These are phyloP conservation scores for Paratrypauchen microcephalus DNA, from an alignment of 2,797 vertebrate species.

Conservation along the genomic window DNA sequence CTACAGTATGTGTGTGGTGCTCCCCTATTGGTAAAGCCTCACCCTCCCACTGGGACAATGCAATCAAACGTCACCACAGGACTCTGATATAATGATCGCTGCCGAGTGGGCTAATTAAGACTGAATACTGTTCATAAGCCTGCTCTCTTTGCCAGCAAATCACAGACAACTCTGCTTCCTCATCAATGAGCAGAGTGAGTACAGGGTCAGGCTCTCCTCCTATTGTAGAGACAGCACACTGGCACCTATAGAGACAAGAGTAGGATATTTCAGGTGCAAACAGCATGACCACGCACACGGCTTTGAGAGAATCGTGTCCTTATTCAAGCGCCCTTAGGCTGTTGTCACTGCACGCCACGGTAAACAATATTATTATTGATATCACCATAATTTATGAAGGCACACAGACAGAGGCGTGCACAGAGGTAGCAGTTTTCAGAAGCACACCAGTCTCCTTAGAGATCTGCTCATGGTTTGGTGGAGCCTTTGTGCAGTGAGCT, in stretches of 20 bases:
- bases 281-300: conserved; percentile 63
- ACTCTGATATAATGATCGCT: conserved; percentile 87
- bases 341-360: conserved; percentile 69
- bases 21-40: conserved; percentile 72
- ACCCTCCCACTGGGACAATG: conserved; percentile 63
- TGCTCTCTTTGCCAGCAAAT: conserved; percentile 60
- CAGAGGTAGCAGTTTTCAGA: conserved; percentile 52
- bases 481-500: conserved; percentile 74
- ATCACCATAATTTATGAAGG: conserved; percentile 60
- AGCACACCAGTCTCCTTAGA: conserved; percentile 65
- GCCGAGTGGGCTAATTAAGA: conserved; percentile 84
- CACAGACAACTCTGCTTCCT: conserved; percentile 59
- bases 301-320: conserved; percentile 68
- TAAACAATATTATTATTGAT: conserved; percentile 76
- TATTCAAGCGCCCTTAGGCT: conserved; percentile 69
- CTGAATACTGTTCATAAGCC: conserved; percentile 63
- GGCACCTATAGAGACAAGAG: conserved; percentile 44
- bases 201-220: conserved; percentile 42
- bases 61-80: conserved; percentile 80
- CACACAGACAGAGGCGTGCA: conserved; percentile 48
- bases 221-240: conserved; percentile 19
- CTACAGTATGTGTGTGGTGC: conserved; percentile 57
- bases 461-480: conserved; percentile 75
- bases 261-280: conserved; percentile 59
- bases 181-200: conserved; percentile 49